Base-by-base conservation (phyloP, 2,797 vertebrate genomes). In the Anguilla marmorata region DNA sequence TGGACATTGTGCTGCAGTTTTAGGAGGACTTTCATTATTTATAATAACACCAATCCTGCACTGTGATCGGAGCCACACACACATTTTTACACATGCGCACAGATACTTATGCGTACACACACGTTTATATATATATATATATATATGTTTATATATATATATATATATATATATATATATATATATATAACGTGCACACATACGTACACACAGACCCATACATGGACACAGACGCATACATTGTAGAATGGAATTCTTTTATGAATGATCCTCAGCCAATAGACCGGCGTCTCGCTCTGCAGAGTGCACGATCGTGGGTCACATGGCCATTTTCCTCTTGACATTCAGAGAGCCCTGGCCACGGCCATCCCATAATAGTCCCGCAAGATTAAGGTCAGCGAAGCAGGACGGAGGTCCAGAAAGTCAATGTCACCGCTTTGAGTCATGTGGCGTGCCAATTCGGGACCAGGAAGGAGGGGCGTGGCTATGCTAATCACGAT, bases 21-120 rank as follows among this genome's bases (percentile, higher is more conserved):
- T 48, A 45, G 14, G 37, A 79, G 30, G 74, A 41, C 74, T 45
- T 86, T n/a, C 50, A 45, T 66, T 52, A 27, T 45, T 60, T 1
- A 41, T 27, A 33, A 16, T 60, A 30, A 41, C n/a, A 12, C 48
- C 33, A 14, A n/a, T 1, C 24, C 66, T 45, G 52, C 54, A 0
- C 41, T 85, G 80, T 37, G 86, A 84, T 90, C 87, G 88, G 84
- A n/a, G 48, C n/a, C 60, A 82, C 63, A 19, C 0, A 3, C 63
- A 19, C 0, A 3, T 90, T 87, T 88, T 89, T 89, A 84, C 85
- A 41, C 79, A 41, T 8, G 11, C 11, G 1, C 52, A 54, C 9
- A 11, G 52, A 54, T 54, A 54, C 52, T 11, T 9, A 54, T 14
- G 12, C 50, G 9, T 9, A 5, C 50, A 50, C 50, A 8, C 50